Evolutionary conservation across 2,113 vertebrate species (phyloP), one percentile per base, ranked within the genome.

Genomic region (Pogona vitticeps): DNA sequence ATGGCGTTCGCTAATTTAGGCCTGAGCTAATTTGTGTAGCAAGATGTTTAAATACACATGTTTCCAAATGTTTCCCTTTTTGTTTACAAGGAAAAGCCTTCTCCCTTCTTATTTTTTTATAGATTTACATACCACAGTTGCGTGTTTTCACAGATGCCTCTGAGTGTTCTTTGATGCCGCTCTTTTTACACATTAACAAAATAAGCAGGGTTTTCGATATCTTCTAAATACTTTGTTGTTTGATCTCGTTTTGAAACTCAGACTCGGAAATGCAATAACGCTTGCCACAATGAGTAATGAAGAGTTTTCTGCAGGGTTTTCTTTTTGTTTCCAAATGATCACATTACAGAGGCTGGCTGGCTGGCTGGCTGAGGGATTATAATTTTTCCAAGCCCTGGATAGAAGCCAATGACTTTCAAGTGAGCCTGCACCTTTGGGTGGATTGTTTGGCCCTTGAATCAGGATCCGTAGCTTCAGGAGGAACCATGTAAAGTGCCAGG

Each of bases 221-320:
- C 94, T 97, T 96, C 96, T 88, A 95, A 95, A 91, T 92, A 94
- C 90, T 87, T 94, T 87, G 46, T 52, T 58, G 75, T 88, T 52
- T 89, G 31, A 31, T 36, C 20, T 36, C 15, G 20, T 95, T 92
- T 95, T 94, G 90, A 92, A 77, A 93, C 91, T 95, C 92, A 96
- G 92, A 96, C 92, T 94, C 95, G 94, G 94, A 91, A 96, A 94
- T 95, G 96, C 96, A 97, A 96, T 97, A 96, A 94, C 95, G 93
- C 76, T 85, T 88, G 87, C 95, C 92, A 94, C 94, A 93, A 84
- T 89, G 91, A 94, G 86, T 93, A 93, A 93, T 92, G 93, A 93
- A 90, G 94, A 93, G 95, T 96, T 93, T 95, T 94, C 89, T 13
- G 65, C 95, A 92, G 90, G 21, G 6, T 28, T 38, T 56, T 1